phyloP scores from a whole-genome alignment of 2,888 invertebrate species.

The Synanthedon vespiformis region DNA sequence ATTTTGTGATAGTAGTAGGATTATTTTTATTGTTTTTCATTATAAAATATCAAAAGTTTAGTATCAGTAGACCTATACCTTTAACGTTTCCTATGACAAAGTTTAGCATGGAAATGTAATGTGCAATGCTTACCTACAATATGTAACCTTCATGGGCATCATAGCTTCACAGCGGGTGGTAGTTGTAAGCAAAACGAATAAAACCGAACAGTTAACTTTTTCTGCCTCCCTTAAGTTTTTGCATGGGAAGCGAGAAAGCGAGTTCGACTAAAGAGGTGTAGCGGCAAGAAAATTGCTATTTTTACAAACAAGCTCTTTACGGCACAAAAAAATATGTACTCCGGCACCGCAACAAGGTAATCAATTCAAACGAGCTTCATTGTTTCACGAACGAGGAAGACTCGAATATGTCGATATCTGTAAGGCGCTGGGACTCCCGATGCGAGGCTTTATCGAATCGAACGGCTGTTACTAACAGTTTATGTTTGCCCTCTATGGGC shows the following conservation, averaged over 20 bases:
- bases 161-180: constrained; percentile 13
- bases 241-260: constrained; percentile 33
- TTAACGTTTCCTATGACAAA: too few species aligned
- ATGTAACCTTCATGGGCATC: too few species aligned
- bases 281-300: constrained; percentile 48
- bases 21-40: too few species aligned
- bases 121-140: too few species aligned
- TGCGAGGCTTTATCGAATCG: constrained; percentile 42
- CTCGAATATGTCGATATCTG: constrained; percentile 36
- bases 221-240: constrained; percentile 29
- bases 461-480: constrained; percentile 40
- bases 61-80: too few species aligned
- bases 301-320: constrained; percentile 48
- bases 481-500: constrained; percentile 36
- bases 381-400: constrained; percentile 41
- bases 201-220: constrained; percentile 23
- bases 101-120: too few species aligned
- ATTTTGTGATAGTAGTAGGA: too few species aligned
- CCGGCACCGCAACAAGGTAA: constrained; percentile 36
- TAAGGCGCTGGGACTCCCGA: constrained; percentile 19
- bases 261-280: constrained; percentile 37
- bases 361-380: constrained; percentile 48
- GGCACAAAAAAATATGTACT: constrained; percentile 36
- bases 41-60: too few species aligned
- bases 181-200: constrained; percentile 3